Evolutionary conservation across 2,113 vertebrate genomes (phyloP), one percentile per base, ranked within the genome.

Genomic region (Ellobius talpinus): DNA sequence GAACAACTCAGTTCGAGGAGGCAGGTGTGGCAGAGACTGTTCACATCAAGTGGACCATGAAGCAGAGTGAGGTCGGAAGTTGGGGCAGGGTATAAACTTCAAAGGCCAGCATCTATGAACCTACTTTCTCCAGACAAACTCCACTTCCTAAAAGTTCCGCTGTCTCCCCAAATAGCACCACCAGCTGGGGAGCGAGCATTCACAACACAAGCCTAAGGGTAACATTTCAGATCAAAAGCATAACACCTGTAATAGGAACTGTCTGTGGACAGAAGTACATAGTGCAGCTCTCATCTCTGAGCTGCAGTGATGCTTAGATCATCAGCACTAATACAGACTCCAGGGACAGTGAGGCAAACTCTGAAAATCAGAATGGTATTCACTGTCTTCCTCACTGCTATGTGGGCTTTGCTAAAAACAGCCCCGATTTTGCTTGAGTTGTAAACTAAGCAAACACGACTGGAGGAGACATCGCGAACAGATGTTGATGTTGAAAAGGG

Each of bases 401-500:
- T 55, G 93, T 95, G 86, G 78, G 87, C 78, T 96, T 97, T 94
- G 95, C 96, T 97, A 96, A 97, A 98, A 98, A 97, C 76, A 87
- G 96, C 95, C 33, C 76, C 2, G 87, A 94, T 96, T 96, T 93
- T 87, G 96, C 88, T 79, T 81, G 95, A 96, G 92, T 93, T 96
- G 95, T 97, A 91, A 93, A 93, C 95, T 97, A 97, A 97, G 95
- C 97, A 97, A 92, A 93, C 85, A 70, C 58, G 79, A 91, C 87
- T 91, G 66, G 68, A 95, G 82, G 82, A 93, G 73, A 94, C 87
- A 87, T 73, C 65, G 63, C 79, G 95, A 96, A 94, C 96, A 97
- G 96, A 97, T 97, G 97, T 94, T 92, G 97, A 90, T 93, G 94
- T 91, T 97, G 94, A 89, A 97, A 96, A 96, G 96, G 63, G 74